These are phyloP conservation scores for Microcebus tavaratra DNA, from an alignment of 2,113 vertebrate genomes.

Conservation along the genomic window DNA sequence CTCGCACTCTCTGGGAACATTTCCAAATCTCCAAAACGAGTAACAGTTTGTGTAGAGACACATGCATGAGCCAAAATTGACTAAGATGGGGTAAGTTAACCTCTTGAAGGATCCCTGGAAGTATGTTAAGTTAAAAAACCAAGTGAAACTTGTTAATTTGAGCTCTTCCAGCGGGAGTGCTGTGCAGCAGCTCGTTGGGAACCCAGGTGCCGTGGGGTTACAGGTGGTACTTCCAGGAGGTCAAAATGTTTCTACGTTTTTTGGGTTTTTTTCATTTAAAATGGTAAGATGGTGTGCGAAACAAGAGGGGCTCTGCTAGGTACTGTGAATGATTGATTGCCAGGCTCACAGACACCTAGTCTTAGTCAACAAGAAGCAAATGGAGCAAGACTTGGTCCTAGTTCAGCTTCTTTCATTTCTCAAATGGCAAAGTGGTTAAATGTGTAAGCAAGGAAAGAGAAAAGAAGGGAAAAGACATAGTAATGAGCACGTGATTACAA, in stretches of 20 bases:
- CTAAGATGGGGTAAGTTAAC: neutral
- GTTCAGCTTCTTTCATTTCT: neutral
- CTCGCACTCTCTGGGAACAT: neutral
- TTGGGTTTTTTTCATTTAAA: neutral
- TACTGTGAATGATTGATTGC: slow-evolving; percentile 61
- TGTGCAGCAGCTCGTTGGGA: too few species aligned
- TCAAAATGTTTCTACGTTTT: neutral
- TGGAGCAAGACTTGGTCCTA: neutral
- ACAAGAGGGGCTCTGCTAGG: neutral
- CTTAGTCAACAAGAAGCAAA: slow-evolving; percentile 40
- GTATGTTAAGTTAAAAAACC: neutral
- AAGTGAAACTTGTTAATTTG: neutral
- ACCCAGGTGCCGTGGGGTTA: neutral
- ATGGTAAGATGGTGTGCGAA: neutral
- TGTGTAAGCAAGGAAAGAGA: neutral
- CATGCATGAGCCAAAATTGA: neutral
- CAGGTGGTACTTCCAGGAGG: neutral
- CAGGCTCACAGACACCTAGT: slow-evolving; percentile 7
- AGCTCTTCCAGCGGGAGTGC: neutral
- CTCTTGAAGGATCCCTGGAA: neutral
- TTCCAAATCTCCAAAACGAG: neutral
- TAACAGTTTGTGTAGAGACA: neutral
- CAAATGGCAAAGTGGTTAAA: neutral
- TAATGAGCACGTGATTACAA: neutral
- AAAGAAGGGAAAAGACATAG: neutral